Evolutionary conservation across 2,113 vertebrate genomes (phyloP).

Genomic region (Arvicanthis niloticus): DNA sequence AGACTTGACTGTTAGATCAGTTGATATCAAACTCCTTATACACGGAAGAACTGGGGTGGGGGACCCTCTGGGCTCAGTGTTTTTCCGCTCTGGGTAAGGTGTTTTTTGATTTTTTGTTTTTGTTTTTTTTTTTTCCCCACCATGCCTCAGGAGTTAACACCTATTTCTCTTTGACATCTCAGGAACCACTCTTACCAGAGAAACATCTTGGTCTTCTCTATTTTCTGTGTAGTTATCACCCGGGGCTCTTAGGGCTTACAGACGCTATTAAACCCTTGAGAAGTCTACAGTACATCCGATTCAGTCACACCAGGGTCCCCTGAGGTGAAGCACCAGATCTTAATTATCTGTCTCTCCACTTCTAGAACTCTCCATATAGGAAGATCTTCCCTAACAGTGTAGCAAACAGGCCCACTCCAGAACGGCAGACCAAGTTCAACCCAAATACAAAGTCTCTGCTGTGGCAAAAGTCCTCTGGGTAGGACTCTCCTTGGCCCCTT

Average conservation of each 20-base stretch:
- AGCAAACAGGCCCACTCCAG: fast-evolving
- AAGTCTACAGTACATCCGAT: neutral
- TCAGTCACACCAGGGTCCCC: neutral
- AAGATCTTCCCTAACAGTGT: neutral
- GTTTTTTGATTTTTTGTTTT: no score
- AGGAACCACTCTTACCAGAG: neutral
- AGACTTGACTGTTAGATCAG: neutral
- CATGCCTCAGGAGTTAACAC: neutral
- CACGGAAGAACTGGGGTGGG: fast-evolving
- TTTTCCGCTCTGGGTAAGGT: neutral
- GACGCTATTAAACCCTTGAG: neutral
- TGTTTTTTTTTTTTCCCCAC: fast-evolving
- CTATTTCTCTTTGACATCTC: neutral
- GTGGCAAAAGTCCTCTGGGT: neutral
- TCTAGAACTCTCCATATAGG: neutral
- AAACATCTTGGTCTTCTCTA: neutral
- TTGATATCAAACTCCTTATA: neutral
- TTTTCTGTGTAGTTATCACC: neutral
- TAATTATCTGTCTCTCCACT: neutral
- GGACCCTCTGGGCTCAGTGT: no score
- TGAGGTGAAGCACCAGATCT: no score
- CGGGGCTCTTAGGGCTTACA: neutral
- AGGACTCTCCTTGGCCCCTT: neutral
- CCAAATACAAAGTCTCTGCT: neutral
- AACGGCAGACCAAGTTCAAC: neutral